These are phyloP conservation scores for Theocolax elegans DNA, from an alignment of 1,140 invertebrate species.

Conservation along the genomic window DNA sequence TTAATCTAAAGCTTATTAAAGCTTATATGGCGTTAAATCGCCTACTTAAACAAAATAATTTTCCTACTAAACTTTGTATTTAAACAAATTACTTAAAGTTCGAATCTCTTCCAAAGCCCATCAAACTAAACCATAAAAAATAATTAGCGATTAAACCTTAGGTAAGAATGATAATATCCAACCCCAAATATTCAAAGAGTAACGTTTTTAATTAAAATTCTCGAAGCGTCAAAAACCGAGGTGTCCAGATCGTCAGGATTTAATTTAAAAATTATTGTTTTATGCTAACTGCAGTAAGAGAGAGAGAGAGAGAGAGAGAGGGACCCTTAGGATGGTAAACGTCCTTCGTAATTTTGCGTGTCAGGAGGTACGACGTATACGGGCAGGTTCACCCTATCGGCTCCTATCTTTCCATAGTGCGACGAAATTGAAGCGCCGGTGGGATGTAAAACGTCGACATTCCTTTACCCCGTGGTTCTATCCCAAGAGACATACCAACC, in stretches of 20 bases:
- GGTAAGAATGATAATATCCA: slow-evolving; percentile 15
- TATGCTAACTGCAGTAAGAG: slow-evolving; percentile 10
- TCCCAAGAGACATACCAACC: slow-evolving; percentile 19
- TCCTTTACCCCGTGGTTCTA: slow-evolving; percentile 22
- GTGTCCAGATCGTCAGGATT: not conserved
- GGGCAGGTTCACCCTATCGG: slow-evolving; percentile 19
- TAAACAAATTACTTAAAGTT: no score
- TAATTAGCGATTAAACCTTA: no score
- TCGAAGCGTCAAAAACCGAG: not conserved
- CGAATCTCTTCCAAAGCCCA: no score
- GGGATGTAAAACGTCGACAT: slow-evolving; percentile 39
- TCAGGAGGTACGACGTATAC: not conserved
- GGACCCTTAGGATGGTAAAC: slow-evolving; percentile 9
- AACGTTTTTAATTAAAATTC: slow-evolving; percentile 34
- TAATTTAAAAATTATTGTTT: slow-evolving; percentile 35
- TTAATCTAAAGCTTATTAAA: no score
- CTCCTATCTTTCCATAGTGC: slow-evolving; percentile 14
- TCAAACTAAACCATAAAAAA: no score
- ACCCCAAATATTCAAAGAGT: not conserved
- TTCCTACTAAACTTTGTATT: no score
- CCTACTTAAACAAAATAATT: no score
- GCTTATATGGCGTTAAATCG: no score
- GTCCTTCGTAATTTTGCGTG: slow-evolving; percentile 30
- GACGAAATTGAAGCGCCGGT: slow-evolving; percentile 42
- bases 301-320: not conserved